Base-by-base conservation (phyloP, 2,113 vertebrate genomes). In the Chrysemys picta region DNA sequence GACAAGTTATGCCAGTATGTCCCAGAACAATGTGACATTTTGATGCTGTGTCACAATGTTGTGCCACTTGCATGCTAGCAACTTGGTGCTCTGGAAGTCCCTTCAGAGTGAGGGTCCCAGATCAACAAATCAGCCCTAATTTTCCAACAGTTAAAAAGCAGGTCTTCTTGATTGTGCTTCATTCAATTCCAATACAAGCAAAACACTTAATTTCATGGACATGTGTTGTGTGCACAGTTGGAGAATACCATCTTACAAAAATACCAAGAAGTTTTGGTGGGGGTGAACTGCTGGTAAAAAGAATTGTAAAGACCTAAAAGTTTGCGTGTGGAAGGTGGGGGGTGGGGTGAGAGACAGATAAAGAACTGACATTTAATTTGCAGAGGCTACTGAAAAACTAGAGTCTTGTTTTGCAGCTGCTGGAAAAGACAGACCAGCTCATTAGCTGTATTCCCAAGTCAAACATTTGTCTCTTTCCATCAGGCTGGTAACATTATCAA, bases 331-430 rank as follows among this genome's bases (percentile, higher is more conserved):
- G 19, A 72, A 69, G 17, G 17, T 2, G 35, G 7, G 35, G 4
- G 35, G 4, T 10, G 17, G 6, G 19, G 35, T 22, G 65, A 21
- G 65, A 19, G 19, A 72, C 9, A 38, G 65, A n/a, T 69, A 72
- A 72, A 72, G 65, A 72, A 45, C 24, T 47, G 42, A 16, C 21
- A 47, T 78, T 47, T 78, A 27, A 78, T 78, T 78, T 78, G 10
- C 47, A 13, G 72, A 76, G 53, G 87, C 87, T 91, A 88, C 88
- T 17, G 4, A 92, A 88, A 94, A 94, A n/a, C 35, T 9, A 13
- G 24, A 82, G 29, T 62, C 3, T 13, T 0, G 0, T 0, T 12
- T 80, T 80, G 75, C 69, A 88, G 42, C 10, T 29, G 7, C 75
- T 27, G 42, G 75, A 47, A 78, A 78, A 78, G 75, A 22, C 56